Conservation (phyloP, 2,797 vertebrate genomes). For the Linurgus olivaceus region DNA sequence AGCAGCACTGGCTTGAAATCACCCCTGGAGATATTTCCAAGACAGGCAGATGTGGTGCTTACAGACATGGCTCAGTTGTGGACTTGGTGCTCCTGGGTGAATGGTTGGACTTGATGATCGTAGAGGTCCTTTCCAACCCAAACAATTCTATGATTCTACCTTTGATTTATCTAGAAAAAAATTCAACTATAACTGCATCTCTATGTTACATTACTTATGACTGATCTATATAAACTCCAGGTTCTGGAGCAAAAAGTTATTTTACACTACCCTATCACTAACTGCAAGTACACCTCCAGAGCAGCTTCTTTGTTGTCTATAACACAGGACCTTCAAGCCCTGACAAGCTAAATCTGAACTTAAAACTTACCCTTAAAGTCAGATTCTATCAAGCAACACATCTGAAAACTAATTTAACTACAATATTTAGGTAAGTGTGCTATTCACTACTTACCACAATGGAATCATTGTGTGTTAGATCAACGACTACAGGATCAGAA, state of each 20-base stretch:
- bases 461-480: conserved; percentile 90
- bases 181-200: not conserved
- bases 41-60: not conserved
- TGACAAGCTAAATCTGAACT: not conserved
- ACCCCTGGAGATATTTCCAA: not conserved
- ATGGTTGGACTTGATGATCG: rapidly evolving
- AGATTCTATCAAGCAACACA: not conserved
- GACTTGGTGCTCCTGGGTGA: not conserved
- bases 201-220: not conserved
- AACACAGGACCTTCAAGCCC: not conserved
- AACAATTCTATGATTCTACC: not conserved
- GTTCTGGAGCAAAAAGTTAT: not conserved
- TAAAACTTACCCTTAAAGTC: not conserved
- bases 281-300: not conserved
- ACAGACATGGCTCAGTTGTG: not conserved
- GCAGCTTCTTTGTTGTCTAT: not conserved
- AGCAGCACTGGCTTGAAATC: not conserved
- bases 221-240: not conserved
- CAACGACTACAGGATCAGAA: conserved; percentile 87
- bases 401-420: not conserved
- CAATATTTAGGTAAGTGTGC: not conserved
- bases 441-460: conserved; percentile 83
- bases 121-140: not conserved
- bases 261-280: not conserved
- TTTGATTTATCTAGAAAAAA: not conserved